phyloP scores from a whole-genome alignment of 2,113 vertebrate species.

The Daubentonia madagascariensis region DNA sequence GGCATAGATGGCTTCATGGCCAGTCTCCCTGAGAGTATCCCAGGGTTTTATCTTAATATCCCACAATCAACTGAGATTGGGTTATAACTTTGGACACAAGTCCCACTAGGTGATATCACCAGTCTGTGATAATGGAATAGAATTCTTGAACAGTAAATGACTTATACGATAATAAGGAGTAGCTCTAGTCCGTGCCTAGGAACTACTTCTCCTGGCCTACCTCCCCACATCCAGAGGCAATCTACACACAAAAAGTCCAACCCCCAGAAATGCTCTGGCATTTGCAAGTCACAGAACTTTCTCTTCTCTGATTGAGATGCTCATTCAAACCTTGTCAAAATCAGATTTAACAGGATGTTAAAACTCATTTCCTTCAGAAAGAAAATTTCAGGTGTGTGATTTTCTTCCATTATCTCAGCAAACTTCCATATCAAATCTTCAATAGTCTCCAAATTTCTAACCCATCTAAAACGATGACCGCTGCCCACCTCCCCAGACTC shows the following conservation, averaged over 20 bases:
- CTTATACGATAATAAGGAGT: neutral
- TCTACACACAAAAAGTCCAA: neutral
- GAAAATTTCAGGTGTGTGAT: neutral
- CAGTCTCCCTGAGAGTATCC: neutral
- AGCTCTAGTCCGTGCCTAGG: neutral
- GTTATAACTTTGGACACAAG: neutral
- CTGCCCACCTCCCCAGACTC: neutral
- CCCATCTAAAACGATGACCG: neutral
- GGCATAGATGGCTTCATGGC: neutral
- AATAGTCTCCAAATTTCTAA: neutral
- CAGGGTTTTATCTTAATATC: neutral
- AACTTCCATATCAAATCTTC: neutral
- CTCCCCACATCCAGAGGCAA: neutral
- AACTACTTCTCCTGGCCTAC: neutral
- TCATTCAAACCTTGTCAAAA: neutral
- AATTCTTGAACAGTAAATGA: neutral
- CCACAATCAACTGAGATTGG: neutral
- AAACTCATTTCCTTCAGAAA: neutral
- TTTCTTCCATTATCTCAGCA: neutral
- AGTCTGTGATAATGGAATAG: neutral
- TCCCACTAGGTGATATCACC: neutral
- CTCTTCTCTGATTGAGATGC: neutral
- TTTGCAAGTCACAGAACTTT: neutral
- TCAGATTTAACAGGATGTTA: neutral
- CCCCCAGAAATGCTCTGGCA: neutral